Evolutionary conservation across 2,113 vertebrate species (phyloP).

Genomic region (Hemiprocne comata): DNA sequence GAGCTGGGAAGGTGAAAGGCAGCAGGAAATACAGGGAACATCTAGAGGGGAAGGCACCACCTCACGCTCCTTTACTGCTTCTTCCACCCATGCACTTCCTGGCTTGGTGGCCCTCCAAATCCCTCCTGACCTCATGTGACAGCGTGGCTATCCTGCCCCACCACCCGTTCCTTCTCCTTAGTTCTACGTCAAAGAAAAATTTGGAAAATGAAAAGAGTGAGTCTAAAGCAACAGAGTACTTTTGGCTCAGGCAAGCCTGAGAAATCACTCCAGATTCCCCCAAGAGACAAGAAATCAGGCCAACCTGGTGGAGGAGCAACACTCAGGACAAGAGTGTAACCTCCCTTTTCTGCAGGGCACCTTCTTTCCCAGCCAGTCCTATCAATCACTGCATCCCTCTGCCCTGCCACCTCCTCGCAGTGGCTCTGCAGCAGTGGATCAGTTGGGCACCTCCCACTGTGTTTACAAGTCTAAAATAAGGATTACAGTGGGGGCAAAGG

Average conservation of each 20-base stretch:
- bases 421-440: background rate
- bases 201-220: background rate
- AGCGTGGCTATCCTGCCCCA: background rate
- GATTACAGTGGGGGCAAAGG: background rate
- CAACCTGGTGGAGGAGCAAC: background rate
- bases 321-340: background rate
- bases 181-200: background rate
- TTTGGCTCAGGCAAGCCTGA: background rate
- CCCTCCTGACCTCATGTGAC: background rate
- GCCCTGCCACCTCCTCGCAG: background rate
- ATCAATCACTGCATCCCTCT: background rate
- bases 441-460: background rate
- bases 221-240: background rate
- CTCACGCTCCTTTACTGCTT: background rate
- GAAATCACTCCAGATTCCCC: background rate
- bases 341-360: background rate
- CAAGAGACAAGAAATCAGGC: background rate
- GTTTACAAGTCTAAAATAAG: background rate
- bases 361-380: background rate
- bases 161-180: background rate
- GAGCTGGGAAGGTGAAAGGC: accelerated
- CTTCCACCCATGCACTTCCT: background rate
- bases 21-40: background rate
- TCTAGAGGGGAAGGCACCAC: background rate
- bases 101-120: background rate